Conservation (phyloP, 2,888 invertebrate genomes). For the Plagiodera versicolora region DNA sequence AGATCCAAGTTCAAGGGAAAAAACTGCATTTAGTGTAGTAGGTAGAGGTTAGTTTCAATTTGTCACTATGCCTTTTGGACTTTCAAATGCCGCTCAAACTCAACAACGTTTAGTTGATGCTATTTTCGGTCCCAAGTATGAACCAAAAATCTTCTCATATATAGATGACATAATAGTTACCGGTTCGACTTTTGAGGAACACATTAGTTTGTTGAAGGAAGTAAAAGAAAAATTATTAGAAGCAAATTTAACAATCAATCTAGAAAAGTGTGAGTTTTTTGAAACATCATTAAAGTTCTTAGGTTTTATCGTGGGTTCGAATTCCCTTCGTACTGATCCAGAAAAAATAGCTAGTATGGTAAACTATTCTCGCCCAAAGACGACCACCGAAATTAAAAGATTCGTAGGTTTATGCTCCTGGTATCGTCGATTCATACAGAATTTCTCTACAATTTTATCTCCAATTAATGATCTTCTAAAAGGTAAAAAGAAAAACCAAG, state of each 20-base stretch:
- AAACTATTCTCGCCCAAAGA: conserved; percentile 33
- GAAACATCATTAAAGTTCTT: conserved; percentile 17
- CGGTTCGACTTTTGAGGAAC: conserved; percentile 1
- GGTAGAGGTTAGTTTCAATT: conserved; percentile 40
- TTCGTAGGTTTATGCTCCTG: conserved; percentile 29
- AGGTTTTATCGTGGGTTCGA: conserved; percentile 21
- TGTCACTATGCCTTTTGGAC: conserved; percentile 32
- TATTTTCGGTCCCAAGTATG: conserved; percentile 31
- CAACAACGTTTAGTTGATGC: conserved; percentile 27
- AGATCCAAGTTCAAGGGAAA: background rate
- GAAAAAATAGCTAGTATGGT: conserved; percentile 25
- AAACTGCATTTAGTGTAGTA: conserved; percentile 35
- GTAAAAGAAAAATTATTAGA: conserved; percentile 6
- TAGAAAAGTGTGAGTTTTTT: conserved; percentile 36
- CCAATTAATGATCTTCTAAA: background rate
- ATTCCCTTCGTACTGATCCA: conserved; percentile 15
- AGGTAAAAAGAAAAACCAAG: conserved; percentile 14
- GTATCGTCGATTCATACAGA: conserved; percentile 30
- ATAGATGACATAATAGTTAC: conserved; percentile 30
- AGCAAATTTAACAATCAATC: conserved; percentile 21
- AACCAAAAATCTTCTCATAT: conserved; percentile 30
- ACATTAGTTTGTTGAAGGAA: background rate
- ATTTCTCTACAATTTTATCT: conserved; percentile 8
- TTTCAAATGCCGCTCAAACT: conserved; percentile 27
- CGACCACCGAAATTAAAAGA: conserved; percentile 33